These are phyloP conservation scores for Anguilla pacifica DNA, from an alignment of 2,797 vertebrate species.

Conservation along the genomic window DNA sequence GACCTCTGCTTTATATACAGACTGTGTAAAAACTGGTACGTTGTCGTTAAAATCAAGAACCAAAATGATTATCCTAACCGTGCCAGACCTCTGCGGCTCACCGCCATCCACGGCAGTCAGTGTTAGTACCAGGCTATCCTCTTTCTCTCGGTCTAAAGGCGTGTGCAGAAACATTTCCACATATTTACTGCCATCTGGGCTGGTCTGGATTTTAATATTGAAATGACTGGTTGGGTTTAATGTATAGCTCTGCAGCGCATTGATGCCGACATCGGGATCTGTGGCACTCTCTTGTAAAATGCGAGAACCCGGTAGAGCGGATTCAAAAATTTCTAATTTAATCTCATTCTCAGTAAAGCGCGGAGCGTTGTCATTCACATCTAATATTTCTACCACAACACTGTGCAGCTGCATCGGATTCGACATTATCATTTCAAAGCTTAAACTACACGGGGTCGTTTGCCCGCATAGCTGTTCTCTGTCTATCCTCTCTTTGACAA, in stretches of 20 bases:
- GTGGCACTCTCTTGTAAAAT: slow-evolving; percentile 66
- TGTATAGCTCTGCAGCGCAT: slow-evolving; percentile 57
- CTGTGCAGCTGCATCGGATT: slow-evolving; percentile 70
- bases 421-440: slow-evolving; percentile 71
- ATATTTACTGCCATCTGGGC: slow-evolving; percentile 46
- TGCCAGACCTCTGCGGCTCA: slow-evolving; percentile 63
- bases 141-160: slow-evolving; percentile 66
- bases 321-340: slow-evolving; percentile 66
- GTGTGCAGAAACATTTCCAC: slow-evolving; percentile 68
- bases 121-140: slow-evolving; percentile 52
- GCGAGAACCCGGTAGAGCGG: slow-evolving; percentile 47
- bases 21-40: slow-evolving; percentile 60
- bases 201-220: slow-evolving; percentile 46
- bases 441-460: slow-evolving; percentile 58
- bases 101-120: slow-evolving; percentile 68
- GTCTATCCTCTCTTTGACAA: slow-evolving; percentile 55
- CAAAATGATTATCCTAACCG: slow-evolving; percentile 58
- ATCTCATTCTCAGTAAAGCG: slow-evolving; percentile 64
- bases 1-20: slow-evolving; percentile 47
- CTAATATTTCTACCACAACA: slow-evolving; percentile 67
- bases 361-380: slow-evolving; percentile 75
- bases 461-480: slow-evolving; percentile 60
- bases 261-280: slow-evolving; percentile 69
- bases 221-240: slow-evolving; percentile 62
- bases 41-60: slow-evolving; percentile 68